Evolutionary conservation across 92 coral and sea anemone genomes (phyloP).

Genomic region (Virgularia gustaviana): DNA sequence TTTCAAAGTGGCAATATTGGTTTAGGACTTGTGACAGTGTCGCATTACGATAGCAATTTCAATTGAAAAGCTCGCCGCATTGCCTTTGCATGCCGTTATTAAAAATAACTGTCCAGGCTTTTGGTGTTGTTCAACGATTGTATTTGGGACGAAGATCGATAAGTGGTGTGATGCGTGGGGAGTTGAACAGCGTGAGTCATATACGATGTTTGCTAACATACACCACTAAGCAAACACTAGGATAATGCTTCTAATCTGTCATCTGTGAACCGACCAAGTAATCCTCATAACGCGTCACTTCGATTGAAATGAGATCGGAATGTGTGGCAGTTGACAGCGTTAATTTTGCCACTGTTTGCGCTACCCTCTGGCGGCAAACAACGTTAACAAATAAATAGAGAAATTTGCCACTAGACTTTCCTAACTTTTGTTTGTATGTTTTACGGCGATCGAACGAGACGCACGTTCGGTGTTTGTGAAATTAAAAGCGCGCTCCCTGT

Average conservation of each 20-base stretch:
- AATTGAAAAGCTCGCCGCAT: no score
- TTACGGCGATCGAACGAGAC: no score
- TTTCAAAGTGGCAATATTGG: slow-evolving; percentile 11
- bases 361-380: no score
- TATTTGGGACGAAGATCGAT: neutral
- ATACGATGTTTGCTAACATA: slow-evolving; percentile 39
- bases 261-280: slow-evolving; percentile 36
- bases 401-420: no score
- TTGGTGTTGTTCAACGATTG: neutral
- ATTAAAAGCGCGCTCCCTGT: slow-evolving; percentile 23
- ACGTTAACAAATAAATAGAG: no score
- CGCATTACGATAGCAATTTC: neutral
- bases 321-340: slow-evolving; percentile 22
- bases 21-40: neutral
- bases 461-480: neutral
- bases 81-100: no score
- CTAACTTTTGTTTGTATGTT: no score
- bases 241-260: slow-evolving; percentile 47
- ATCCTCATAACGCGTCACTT: slow-evolving; percentile 35
- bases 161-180: slow-evolving; percentile 13
- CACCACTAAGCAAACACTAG: slow-evolving; percentile 38
- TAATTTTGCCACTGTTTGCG: no score
- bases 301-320: slow-evolving; percentile 35
- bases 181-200: slow-evolving; percentile 14
- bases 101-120: neutral